Conservation (phyloP, 1,140 invertebrate genomes). For the Drosophila mayri region DNA sequence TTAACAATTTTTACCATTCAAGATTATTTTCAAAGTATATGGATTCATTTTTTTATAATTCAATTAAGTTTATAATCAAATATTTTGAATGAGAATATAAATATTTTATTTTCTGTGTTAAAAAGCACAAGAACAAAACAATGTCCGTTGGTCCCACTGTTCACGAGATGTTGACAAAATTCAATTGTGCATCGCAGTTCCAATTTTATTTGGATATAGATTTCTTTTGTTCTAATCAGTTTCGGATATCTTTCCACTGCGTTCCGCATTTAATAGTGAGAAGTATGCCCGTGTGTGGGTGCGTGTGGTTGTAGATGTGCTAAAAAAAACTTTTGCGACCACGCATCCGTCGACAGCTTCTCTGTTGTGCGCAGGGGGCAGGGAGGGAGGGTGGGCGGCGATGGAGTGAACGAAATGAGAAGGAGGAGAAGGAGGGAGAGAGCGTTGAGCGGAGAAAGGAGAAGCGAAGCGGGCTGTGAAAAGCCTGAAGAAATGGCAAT, state of each 20-base stretch:
- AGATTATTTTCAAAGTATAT: not conserved
- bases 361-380: not conserved
- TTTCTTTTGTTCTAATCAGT: conserved; percentile 29
- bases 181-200: conserved; percentile 12
- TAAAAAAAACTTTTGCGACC: conserved; percentile 50
- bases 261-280: conserved; percentile 7
- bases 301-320: conserved; percentile 24
- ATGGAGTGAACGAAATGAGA: not conserved
- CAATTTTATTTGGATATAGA: conserved; percentile 22
- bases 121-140: no score
- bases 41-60: no score
- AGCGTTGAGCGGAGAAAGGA: conserved; percentile 26
- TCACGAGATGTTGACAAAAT: conserved; percentile 25
- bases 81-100: no score
- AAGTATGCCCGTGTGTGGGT: not conserved
- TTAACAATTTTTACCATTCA: no score
- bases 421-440: conserved; percentile 14
- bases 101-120: not conserved
- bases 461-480: conserved; percentile 25
- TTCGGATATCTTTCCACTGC: conserved; percentile 41
- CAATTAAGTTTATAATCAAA: no score
- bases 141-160: conserved; percentile 11
- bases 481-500: conserved; percentile 43
- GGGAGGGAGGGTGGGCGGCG: no score
- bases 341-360: conserved; percentile 41